Conservation (phyloP, 2,888 invertebrate species). For the Digitonthophagus gazella region DNA sequence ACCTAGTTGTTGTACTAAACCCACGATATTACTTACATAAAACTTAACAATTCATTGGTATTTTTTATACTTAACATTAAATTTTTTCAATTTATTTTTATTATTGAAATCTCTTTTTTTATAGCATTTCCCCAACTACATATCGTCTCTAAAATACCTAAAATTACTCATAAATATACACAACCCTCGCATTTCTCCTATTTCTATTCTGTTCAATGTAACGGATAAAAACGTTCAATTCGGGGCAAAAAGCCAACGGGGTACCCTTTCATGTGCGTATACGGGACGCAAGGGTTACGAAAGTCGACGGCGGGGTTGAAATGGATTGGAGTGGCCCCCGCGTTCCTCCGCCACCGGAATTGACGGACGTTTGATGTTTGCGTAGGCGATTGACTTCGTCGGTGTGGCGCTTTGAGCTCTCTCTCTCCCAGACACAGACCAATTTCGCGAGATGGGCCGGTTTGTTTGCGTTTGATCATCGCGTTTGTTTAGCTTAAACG, state of each 20-base stretch:
- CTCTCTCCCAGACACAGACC: conserved; percentile 5
- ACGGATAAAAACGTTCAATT: neutral
- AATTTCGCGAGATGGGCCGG: conserved; percentile 16
- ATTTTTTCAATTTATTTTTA: no score
- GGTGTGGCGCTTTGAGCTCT: neutral
- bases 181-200: neutral
- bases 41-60: no score
- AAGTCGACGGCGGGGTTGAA: neutral
- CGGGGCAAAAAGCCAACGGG: neutral
- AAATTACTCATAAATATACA: neutral
- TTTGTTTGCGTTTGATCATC: conserved; percentile 14
- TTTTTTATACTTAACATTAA: no score
- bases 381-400: conserved; percentile 16
- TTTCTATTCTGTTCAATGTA: conserved; percentile 7
- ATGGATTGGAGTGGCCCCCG: conserved; percentile 9
- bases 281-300: neutral
- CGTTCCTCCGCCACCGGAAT: conserved; percentile 3
- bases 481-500: conserved; percentile 9
- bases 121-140: conserved; percentile 1
- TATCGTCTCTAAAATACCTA: neutral
- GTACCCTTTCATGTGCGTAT: conserved; percentile 3
- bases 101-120: no score
- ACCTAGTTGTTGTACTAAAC: no score
- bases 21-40: no score
- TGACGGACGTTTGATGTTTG: conserved; percentile 17